phyloP scores from a whole-genome alignment of 2,797 vertebrate species.

The Anguilla megastoma region DNA sequence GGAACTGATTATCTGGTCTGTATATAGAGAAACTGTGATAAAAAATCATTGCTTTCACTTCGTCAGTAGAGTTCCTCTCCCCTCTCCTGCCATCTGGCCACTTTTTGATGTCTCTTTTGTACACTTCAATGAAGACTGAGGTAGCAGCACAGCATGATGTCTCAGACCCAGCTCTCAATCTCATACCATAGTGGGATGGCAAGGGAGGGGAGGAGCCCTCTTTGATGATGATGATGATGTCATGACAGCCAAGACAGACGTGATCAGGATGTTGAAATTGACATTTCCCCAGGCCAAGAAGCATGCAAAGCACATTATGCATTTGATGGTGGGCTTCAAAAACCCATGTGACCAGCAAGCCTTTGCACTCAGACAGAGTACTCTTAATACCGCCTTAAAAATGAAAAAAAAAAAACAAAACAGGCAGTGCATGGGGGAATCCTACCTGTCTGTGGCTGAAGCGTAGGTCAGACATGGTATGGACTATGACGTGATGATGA shows the following conservation, averaged over 20 bases:
- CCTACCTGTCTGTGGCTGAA: background rate
- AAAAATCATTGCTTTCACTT: background rate
- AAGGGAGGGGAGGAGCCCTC: background rate
- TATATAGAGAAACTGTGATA: background rate
- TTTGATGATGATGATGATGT: conserved; percentile 2
- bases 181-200: background rate
- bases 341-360: background rate
- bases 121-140: background rate
- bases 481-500: background rate
- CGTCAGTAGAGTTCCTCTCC: background rate
- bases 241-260: background rate
- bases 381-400: background rate
- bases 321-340: background rate
- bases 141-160: background rate
- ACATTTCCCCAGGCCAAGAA: background rate
- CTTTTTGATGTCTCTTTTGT: background rate
- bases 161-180: background rate
- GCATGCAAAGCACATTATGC: background rate
- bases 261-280: background rate
- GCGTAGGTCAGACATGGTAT: background rate
- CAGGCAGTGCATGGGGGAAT: background rate
- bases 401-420: background rate
- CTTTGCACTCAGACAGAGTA: background rate
- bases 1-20: background rate
- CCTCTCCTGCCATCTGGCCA: background rate